Base-by-base conservation (phyloP, 2,888 invertebrate species). In the Caenorhabditis drosophilae region DNA sequence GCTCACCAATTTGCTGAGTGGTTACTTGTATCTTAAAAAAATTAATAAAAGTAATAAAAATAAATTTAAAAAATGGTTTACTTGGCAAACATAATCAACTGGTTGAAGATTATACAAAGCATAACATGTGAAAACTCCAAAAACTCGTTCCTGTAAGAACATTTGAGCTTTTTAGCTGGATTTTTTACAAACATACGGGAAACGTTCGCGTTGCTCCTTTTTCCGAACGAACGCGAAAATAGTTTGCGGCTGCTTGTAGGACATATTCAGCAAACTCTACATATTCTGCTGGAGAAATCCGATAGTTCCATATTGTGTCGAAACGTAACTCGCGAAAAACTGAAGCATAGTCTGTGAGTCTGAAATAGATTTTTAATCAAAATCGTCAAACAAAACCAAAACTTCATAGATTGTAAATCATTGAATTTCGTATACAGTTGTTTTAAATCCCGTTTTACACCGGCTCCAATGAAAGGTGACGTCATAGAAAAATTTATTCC, bases 251-350 rank as follows among this genome's bases (percentile, higher is more conserved):
- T 26, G 60, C 47, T 48, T 69, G 67, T 9, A 75, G 53, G 3
- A 75, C 42, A 27, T 60, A 54, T 40, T 75, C 75, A 22, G 61
- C 55, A 42, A 70, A 73, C 75, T 75, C 75, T 12, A 69, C 36
- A n/a, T 62, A 47, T 36, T 75, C 75, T 4, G 70, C 52, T n/a
- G 67, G 55, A 7, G 23, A 49, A 16, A 67, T 45, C 9, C 73
- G 45, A 7, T 66, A 68, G n/a, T 63, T 49, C 26, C 63, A 61
- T 11, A 73, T 69, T 11, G 58, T 54, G 23, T 55, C 52, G 36
- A 72, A 67, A 4, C 49, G 44, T 26, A 60, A 23, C 22, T 56
- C 59, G 4, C 64, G 62, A 34, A 70, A 72, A 26, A 54, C 42
- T 11, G 49, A 61, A 1, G 51, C 46, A 44, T 70, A 75, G 4